Base-by-base conservation (phyloP, 2,888 invertebrate genomes). In the Cistogaster globosa region DNA sequence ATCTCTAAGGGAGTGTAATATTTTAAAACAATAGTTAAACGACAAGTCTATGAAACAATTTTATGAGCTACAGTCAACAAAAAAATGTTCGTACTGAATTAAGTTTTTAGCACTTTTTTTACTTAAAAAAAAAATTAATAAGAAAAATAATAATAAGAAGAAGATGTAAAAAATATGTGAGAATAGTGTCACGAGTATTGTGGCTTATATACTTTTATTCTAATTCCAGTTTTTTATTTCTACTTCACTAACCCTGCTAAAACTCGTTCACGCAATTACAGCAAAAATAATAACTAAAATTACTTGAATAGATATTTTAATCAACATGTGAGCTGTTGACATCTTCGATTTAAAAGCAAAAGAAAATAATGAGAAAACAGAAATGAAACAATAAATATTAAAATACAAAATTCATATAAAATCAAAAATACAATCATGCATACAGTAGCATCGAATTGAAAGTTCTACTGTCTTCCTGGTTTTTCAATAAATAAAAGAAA, bases 401-500 rank as follows among this genome's bases (percentile, higher is more conserved):
- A 18, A 22, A 36, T 36, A 7, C 32, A 53, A 62, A 74, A 62
- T 32, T 16, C n/a, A 62, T 62, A 32, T 18, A 58, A 36, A 14
- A 36, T 36, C 18, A 0, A 38, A 26, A 12, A 55, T 55, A 2
- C 5, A 14, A 9, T 11, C 26, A 26, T 48, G n/a, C 22, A 38
- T 9, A 22, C 16, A 45, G n/a, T 63, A 55, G 12, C 57, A 71
- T 57, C 51, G 77, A 51, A 69, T 68, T 77, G 74, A 63, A 84
- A 60, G 57, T 53, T 78, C 69, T 58, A 55, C 69, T 75, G 74
- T 36, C 69, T 85, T 81, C 84, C 84, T 85, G 81, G 84, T 78
- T 85, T 69, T 63, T n/a, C 60, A 80, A 16, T n/a, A 55, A 45
- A 32, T 4, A 4, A n/a, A 16, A 32, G 11, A 67, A 55, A 45